phyloP scores from a whole-genome alignment of 1,140 invertebrate genomes.

The Cryptotermes secundus region DNA sequence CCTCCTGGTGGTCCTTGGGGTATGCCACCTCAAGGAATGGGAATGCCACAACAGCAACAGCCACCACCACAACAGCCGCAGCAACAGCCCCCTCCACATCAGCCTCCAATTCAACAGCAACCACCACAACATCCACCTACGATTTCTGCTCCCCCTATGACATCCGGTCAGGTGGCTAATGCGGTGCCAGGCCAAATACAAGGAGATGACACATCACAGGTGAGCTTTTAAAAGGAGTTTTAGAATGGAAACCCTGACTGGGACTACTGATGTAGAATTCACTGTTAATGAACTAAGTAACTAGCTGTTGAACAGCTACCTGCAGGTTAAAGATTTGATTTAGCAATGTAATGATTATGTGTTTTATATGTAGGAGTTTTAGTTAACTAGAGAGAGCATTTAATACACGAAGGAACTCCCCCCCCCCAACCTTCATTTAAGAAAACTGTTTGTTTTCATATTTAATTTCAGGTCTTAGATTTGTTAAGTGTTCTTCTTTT shows the following conservation, averaged over 20 bases:
- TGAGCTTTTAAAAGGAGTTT: background rate
- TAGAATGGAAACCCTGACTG: too few relatives aligned
- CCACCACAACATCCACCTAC: conserved; percentile 46
- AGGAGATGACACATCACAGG: conserved; percentile 23
- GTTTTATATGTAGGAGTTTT: background rate
- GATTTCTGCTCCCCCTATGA: conserved; percentile 47
- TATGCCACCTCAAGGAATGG: conserved; percentile 47
- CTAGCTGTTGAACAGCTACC: too few relatives aligned
- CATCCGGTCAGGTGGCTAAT: conserved; percentile 1
- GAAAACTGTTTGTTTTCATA: too few relatives aligned
- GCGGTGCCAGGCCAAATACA: background rate
- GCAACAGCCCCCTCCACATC: conserved; percentile 44
- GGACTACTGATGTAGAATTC: too few relatives aligned
- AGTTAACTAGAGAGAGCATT: background rate
- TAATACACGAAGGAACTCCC: too few relatives aligned
- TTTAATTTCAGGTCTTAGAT: too few relatives aligned
- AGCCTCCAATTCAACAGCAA: conserved; percentile 41
- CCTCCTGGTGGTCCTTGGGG: conserved; percentile 50
- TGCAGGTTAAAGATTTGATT: background rate
- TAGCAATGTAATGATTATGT: background rate
- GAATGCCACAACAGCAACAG: conserved; percentile 40
- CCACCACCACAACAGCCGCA: conserved; percentile 45
- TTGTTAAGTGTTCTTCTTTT: too few relatives aligned
- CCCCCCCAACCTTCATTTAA: too few relatives aligned
- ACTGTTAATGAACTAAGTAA: too few relatives aligned